Evolutionary conservation across 2,797 vertebrate species (phyloP).

Genomic region (Crocodylus rhombifer): DNA sequence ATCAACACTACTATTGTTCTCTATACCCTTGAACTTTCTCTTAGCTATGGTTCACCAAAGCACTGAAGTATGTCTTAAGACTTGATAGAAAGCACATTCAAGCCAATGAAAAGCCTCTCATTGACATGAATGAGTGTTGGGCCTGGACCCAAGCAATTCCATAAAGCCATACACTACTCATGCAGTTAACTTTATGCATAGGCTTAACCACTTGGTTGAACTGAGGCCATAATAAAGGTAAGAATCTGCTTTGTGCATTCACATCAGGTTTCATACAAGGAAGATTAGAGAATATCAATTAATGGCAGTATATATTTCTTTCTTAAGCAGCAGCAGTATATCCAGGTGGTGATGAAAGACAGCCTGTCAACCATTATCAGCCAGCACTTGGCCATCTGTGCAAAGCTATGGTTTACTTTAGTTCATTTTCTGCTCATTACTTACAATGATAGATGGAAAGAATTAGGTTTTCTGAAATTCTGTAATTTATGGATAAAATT

Average conservation of each 20-base stretch:
- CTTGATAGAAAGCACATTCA: neutral
- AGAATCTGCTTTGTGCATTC: neutral
- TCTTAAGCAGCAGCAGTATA: constrained; percentile 29
- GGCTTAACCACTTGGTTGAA: neutral
- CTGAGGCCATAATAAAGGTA: neutral
- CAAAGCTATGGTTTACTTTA: constrained; percentile 31
- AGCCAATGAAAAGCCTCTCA: neutral
- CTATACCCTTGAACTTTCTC: neutral
- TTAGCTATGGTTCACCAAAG: constrained; percentile 25
- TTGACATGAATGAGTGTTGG: neutral
- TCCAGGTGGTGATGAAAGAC: constrained; percentile 51
- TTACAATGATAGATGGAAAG: constrained; percentile 45
- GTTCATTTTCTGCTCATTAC: constrained; percentile 35
- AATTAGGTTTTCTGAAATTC: constrained; percentile 49
- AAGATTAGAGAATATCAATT: neutral
- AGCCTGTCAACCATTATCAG: constrained; percentile 23
- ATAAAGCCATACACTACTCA: neutral
- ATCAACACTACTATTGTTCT: neutral
- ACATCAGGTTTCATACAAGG: neutral
- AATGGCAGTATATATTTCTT: neutral
- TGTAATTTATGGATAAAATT: constrained; percentile 55
- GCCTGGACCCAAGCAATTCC: neutral
- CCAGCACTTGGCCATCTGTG: constrained; percentile 55
- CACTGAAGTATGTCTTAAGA: neutral
- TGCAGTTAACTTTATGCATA: neutral